Evolutionary conservation across 2,888 invertebrate species (phyloP).

Genomic region (Drosophila picticornis): DNA sequence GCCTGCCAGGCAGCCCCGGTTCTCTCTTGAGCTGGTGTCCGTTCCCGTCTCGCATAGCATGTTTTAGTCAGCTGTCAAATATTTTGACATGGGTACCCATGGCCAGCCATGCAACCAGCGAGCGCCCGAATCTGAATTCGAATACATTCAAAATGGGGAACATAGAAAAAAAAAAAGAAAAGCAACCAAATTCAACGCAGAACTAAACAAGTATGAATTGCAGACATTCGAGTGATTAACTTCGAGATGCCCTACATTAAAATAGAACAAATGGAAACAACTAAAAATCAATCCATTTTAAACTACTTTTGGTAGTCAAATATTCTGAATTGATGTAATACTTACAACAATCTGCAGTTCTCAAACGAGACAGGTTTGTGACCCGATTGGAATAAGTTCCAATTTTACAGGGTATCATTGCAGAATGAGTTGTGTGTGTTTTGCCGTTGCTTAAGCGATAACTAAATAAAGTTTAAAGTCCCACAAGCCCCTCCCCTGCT

Average conservation of each 20-base stretch:
- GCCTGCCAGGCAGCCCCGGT: conserved; percentile 31
- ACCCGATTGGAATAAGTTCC: background rate
- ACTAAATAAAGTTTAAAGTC: conserved; percentile 71
- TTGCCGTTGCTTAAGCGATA: conserved; percentile 65
- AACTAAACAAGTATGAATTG: conserved; percentile 37
- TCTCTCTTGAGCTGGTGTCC: conserved; percentile 49
- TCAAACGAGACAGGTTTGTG: background rate
- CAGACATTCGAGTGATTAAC: background rate
- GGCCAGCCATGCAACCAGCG: conserved; percentile 59
- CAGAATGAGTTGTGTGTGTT: conserved; percentile 22
- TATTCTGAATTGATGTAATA: background rate
- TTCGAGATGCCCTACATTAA: conserved; percentile 27
- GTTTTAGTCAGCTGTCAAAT: conserved; percentile 86
- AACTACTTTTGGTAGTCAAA: background rate
- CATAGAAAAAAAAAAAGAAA: conserved; percentile 40
- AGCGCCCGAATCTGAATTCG: conserved; percentile 56
- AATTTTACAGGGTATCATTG: conserved; percentile 14
- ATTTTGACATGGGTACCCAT: conserved; percentile 85
- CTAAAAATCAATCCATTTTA: background rate
- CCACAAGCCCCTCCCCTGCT: background rate
- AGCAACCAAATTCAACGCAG: conserved; percentile 30
- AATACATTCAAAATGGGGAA: conserved; percentile 57
- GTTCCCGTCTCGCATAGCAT: conserved; percentile 80
- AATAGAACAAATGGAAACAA: background rate
- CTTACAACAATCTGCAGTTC: background rate